phyloP scores from a whole-genome alignment of 1,140 invertebrate genomes.

The Drosophila oshimai region DNA sequence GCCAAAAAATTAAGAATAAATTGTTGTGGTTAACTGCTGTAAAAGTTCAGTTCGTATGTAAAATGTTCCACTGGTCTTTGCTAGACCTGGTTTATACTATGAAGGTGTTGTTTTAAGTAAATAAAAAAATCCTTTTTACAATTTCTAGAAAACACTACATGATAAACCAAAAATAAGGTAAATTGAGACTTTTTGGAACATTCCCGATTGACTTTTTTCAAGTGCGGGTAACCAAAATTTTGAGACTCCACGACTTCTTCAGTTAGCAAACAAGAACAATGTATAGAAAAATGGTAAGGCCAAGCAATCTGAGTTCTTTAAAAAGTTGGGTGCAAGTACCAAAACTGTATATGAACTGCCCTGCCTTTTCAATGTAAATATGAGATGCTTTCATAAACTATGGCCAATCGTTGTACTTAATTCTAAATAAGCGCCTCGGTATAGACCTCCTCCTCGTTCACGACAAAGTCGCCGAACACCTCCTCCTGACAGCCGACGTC shows the following conservation, averaged over 20 bases:
- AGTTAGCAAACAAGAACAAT: not conserved
- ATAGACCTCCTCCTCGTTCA: constrained; percentile 73
- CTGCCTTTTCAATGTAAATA: not conserved
- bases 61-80: not conserved
- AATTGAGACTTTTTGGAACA: not conserved
- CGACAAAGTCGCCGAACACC: constrained; percentile 59
- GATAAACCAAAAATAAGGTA: constrained; percentile 1
- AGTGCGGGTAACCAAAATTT: not conserved
- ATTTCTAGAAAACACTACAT: not conserved
- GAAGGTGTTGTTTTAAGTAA: not conserved
- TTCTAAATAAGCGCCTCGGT: constrained; percentile 48
- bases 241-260: not conserved
- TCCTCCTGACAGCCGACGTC: constrained; percentile 71
- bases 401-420: constrained; percentile 24
- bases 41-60: not conserved
- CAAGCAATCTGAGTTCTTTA: not conserved
- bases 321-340: not conserved
- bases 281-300: not conserved
- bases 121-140: no score
- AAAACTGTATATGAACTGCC: not conserved
- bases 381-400: not conserved
- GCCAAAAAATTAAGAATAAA: not conserved
- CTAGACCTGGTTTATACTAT: not conserved
- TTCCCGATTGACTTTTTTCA: not conserved
- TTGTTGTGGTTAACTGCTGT: not conserved